Evolutionary conservation across 64 coral and sea anemone species (phyloP).

Genomic region (Stichodactyla mertensii): DNA sequence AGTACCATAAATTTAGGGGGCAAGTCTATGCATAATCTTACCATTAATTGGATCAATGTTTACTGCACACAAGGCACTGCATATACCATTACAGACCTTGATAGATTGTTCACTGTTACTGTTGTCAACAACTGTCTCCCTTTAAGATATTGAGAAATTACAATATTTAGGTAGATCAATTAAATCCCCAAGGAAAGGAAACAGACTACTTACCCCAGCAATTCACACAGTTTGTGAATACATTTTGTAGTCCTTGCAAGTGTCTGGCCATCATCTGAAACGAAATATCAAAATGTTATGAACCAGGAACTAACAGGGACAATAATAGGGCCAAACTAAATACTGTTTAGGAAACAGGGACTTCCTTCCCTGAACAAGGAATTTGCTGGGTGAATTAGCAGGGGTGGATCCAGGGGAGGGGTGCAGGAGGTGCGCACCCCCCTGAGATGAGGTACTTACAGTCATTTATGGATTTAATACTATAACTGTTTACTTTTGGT

Average conservation of each 20-base stretch:
- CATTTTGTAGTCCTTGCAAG: not conserved
- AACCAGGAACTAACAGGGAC: not conserved
- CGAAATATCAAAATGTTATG: not conserved
- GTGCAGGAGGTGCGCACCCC: no score
- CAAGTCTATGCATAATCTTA: not conserved
- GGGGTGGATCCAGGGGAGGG: no score
- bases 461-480: no score
- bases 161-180: not conserved
- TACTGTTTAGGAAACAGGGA: no score
- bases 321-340: no score
- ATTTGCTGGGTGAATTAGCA: no score
- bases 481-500: no score
- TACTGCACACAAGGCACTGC: conserved; percentile 8
- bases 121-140: not conserved
- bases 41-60: not conserved
- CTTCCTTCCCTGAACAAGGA: no score
- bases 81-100: not conserved
- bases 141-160: not conserved
- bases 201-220: not conserved
- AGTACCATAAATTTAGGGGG: not conserved
- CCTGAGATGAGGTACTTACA: no score
- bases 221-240: conserved; percentile 15
- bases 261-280: not conserved
- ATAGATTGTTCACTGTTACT: not conserved
- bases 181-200: not conserved